A percentile compares a stretch with the other conserved stretches of the same genome.
Conservation (phyloP, 2,888 invertebrate genomes). For the Caenorhabditis doughertyi region DNA sequence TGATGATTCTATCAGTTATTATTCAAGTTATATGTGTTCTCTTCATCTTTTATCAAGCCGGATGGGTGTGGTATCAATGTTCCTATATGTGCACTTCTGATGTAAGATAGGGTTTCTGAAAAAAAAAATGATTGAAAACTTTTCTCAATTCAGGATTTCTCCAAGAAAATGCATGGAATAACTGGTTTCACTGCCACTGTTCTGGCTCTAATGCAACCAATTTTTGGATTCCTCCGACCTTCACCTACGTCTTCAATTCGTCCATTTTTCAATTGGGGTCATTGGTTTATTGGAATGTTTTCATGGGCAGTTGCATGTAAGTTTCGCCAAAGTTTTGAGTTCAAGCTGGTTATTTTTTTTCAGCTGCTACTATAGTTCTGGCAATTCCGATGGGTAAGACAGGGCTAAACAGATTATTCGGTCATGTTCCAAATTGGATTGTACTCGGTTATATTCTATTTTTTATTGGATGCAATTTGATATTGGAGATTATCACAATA, state of each 20-base stretch:
- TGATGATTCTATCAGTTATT: conserved; percentile 68
- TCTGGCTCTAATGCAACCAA: conserved; percentile 68
- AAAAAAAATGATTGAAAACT: too few species aligned
- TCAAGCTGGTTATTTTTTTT: not conserved
- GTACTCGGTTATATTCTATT: conserved; percentile 74
- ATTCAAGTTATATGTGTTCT: conserved; percentile 73
- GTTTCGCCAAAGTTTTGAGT: not conserved
- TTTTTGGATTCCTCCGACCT: conserved; percentile 71
- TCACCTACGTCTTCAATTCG: conserved; percentile 68
- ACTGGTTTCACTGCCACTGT: conserved; percentile 67
- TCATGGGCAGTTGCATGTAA: conserved; percentile 74
- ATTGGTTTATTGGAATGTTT: conserved; percentile 75
- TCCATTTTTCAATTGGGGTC: conserved; percentile 74
- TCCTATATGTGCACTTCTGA: conserved; percentile 74
- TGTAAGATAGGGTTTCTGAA: conserved; percentile 38
- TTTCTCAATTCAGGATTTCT: conserved; percentile 49
- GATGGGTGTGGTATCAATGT: conserved; percentile 77
- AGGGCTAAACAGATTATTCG: conserved; percentile 69
- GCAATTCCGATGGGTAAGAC: conserved; percentile 75
- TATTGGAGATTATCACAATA: conserved; percentile 67
- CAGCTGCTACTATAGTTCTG: conserved; percentile 69
- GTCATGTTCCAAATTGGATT: conserved; percentile 73
- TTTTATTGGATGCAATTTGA: conserved; percentile 68
- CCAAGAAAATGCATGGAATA: conserved; percentile 68
- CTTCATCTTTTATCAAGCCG: conserved; percentile 74